Evolutionary conservation across 2,888 invertebrate genomes (phyloP), one percentile per base, ranked within the genome.

Genomic region (Metacarcinus magister): DNA sequence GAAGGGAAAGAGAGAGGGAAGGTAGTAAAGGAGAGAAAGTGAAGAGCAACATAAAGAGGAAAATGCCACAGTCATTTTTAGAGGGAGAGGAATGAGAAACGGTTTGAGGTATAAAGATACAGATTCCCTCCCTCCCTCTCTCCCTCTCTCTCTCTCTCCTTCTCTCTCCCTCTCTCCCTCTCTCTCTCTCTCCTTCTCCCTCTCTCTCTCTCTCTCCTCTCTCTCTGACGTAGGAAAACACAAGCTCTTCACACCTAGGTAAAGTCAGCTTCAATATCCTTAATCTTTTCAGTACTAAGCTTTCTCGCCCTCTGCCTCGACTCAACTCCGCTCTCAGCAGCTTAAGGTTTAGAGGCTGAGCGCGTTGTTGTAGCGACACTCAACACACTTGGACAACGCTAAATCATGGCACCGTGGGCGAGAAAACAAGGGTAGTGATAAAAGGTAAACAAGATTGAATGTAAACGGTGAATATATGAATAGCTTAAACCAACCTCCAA

Each of bases 1-100:
- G n/a, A n/a, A 67, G 67, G n/a, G 67, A 67, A n/a, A 67, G 67
- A 67, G 67, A 67, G 67, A 67, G 67, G n/a, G 67, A 67, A 67
- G 67, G n/a, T 19, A 67, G 23, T n/a, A n/a, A 67, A 67, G 67
- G 5, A 67, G 2, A 19, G 67, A 67, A n/a, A 67, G n/a, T 19
- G 67, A 67, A 67, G 67, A 67, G 67, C 23, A 67, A n/a, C 67
- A 67, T 67, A 67, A 67, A 67, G 67, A n/a, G 67, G 67, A 54
- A n/a, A 4, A 67, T 19, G n/a, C n/a, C n/a, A n/a, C 2, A n/a
- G 67, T 67, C 23, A 67, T 67, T 67, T 67, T 67, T 67, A 67
- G 54, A 54, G 54, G 19, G 67, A 67, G 67, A n/a, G 67, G n/a
- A 67, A 67, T 67, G 67, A 23, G 67, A 67, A 67, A 67, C 67